Base-by-base conservation (phyloP, 2,888 invertebrate species). In the Ditula angustiorana region DNA sequence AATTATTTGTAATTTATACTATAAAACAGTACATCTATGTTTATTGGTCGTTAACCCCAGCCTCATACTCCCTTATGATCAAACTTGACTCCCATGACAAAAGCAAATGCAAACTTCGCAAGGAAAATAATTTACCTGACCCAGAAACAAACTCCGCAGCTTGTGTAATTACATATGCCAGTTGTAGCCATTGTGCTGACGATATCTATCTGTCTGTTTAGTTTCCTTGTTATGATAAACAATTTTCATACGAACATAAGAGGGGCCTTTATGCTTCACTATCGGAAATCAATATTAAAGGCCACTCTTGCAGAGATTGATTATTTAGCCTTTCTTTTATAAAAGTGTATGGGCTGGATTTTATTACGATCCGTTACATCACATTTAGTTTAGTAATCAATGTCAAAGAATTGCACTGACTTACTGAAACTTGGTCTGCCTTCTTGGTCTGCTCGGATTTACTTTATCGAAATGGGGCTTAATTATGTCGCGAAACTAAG, bases 51-150 rank as follows among this genome's bases (percentile, higher is more conserved):
- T n/a, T 19, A 41, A 41, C 41, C 19, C 19, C 35, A 35, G 7
- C 13, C 19, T 41, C 13, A n/a, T 7, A 49, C 28, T 26, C 10
- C 49, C 49, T 52, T 11, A 21, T 30, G 30, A 52, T 30, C 21
- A 30, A 52, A 52, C 50, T 52, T 52, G 11, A 13, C 35, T 5
- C 53, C 23, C 35, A 28, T 28, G 28, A 47, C 49, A 49, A 49
- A 49, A 49, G 49, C 35, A 24, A 53, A 35, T 53, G 35, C 35
- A n/a, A 53, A 53, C 35, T 53, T 53, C 8, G 23, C 2, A n/a
- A 24, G 35, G 53, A 35, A 53, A 35, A 37, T 53, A 53, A 53
- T 53, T 23, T 33, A 52, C 35, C 53, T 35, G 53, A 53, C 53
- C 50, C 50, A 53, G 53, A 53, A 53, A 53, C 52, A 52, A 52